Evolutionary conservation across 2,888 invertebrate genomes (phyloP).

Genomic region (Camptogramma bilineatum): DNA sequence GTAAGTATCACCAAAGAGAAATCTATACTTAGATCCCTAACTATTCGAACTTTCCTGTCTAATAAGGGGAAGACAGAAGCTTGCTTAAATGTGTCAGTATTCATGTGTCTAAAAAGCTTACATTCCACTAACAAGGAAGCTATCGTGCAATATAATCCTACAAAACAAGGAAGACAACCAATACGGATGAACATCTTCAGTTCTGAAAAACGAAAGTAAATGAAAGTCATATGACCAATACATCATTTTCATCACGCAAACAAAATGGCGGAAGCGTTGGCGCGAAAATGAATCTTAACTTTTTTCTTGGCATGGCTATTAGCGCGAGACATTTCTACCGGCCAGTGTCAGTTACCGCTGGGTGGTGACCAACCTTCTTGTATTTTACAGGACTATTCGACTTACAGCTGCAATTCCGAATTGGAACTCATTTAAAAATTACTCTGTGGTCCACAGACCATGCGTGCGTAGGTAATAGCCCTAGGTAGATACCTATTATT

Average conservation of each 20-base stretch:
- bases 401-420: background rate
- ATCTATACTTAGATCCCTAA: too few species aligned
- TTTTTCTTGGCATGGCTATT: slow-evolving; percentile 72
- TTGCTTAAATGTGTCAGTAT: too few species aligned
- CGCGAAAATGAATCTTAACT: slow-evolving; percentile 81
- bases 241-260: slow-evolving; percentile 84
- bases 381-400: background rate
- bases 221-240: slow-evolving; percentile 77
- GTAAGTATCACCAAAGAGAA: too few species aligned
- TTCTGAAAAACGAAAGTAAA: slow-evolving; percentile 79
- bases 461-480: too few species aligned
- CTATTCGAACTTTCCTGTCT: too few species aligned
- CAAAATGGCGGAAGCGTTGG: slow-evolving; percentile 78
- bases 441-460: too few species aligned
- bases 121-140: slow-evolving; percentile 7
- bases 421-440: background rate
- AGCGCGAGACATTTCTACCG: slow-evolving; percentile 73
- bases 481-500: too few species aligned
- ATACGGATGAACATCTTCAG: slow-evolving; percentile 55
- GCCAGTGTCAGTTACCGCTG: slow-evolving; percentile 65
- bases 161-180: slow-evolving; percentile 57
- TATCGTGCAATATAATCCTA: slow-evolving; percentile 22
- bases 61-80: too few species aligned
- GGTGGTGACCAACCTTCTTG: slow-evolving; percentile 12
- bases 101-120: slow-evolving; percentile 5